Conservation (phyloP, 2,113 vertebrate genomes). For the Solea solea region DNA sequence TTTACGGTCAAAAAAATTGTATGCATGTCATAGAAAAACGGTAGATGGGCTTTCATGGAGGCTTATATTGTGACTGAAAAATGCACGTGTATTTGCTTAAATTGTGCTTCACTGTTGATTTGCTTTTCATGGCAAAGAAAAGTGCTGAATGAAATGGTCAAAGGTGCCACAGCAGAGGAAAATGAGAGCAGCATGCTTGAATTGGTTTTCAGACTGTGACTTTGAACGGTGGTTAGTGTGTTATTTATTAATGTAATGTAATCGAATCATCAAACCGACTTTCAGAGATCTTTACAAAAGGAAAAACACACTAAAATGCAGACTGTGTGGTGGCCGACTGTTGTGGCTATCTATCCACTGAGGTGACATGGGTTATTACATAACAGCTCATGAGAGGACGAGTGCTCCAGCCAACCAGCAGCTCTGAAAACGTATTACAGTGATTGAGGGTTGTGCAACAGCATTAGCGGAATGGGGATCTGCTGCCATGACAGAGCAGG, state of each 20-base stretch:
- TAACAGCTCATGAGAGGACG: slow-evolving; percentile 60
- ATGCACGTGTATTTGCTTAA: not conserved
- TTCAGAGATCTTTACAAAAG: slow-evolving; percentile 10
- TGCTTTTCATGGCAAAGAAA: slow-evolving; percentile 18
- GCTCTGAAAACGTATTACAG: slow-evolving; percentile 68
- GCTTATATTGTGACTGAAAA: slow-evolving; percentile 3
- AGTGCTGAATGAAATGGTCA: slow-evolving; percentile 8
- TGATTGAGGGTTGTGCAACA: slow-evolving; percentile 80
- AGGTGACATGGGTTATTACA: slow-evolving; percentile 51
- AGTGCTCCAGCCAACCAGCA: slow-evolving; percentile 44
- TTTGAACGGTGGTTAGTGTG: slow-evolving; percentile 15
- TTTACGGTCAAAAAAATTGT: no score
- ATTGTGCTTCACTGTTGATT: slow-evolving; percentile 8
- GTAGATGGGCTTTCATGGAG: not conserved
- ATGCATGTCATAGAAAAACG: no score
- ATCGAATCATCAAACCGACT: slow-evolving; percentile 27
- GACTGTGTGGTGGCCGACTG: slow-evolving; percentile 10
- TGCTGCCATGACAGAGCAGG: slow-evolving; percentile 46
- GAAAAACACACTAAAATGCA: slow-evolving; percentile 27
- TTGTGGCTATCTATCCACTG: slow-evolving; percentile 25
- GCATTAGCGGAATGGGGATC: slow-evolving; percentile 77
- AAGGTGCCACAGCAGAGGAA: not conserved
- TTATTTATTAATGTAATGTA: slow-evolving; percentile 31
- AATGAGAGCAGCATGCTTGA: slow-evolving; percentile 25
- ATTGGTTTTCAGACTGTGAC: slow-evolving; percentile 6